These are phyloP conservation scores for Drosophila takahashii DNA, from an alignment of 1,140 invertebrate species.

Conservation along the genomic window DNA sequence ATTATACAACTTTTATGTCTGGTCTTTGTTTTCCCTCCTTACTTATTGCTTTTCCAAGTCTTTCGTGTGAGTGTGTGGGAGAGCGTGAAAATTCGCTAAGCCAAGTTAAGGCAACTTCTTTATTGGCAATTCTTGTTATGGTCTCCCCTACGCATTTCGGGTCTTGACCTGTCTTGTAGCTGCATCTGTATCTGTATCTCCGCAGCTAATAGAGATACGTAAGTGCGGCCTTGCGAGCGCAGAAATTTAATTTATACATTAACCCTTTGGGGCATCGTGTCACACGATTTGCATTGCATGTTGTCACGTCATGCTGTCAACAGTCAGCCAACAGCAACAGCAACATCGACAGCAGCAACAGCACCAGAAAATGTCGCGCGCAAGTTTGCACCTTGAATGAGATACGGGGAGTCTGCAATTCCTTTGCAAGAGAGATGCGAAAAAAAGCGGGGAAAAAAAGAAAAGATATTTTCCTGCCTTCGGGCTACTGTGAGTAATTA, in stretches of 20 bases:
- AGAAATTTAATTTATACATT: constrained; percentile 79
- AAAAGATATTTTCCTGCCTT: constrained; percentile 36
- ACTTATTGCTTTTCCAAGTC: constrained; percentile 72
- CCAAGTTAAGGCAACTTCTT: constrained; percentile 78
- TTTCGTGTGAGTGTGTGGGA: constrained; percentile 56
- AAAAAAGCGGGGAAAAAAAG: neutral
- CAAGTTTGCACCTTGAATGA: constrained; percentile 54
- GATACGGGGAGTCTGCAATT: constrained; percentile 13
- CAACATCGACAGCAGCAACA: constrained; percentile 35
- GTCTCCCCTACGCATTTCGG: constrained; percentile 48
- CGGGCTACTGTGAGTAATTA: constrained; percentile 74
- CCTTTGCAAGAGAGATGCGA: neutral
- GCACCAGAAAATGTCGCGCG: constrained; percentile 51
- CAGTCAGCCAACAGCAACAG: constrained; percentile 55
- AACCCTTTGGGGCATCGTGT: constrained; percentile 74
- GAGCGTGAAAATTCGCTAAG: constrained; percentile 80
- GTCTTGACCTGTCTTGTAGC: constrained; percentile 28
- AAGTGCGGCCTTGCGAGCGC: constrained; percentile 29
- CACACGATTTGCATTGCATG: constrained; percentile 82
- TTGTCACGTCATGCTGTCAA: constrained; percentile 83
- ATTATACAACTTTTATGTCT: constrained; percentile 74
- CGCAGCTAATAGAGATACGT: constrained; percentile 68
- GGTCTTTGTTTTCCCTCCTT: constrained; percentile 59
- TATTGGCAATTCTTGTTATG: constrained; percentile 43
- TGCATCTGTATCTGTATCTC: constrained; percentile 21